Evolutionary conservation across 30 jellyfish, hydroid and myxozoan genomes (phyloP).

Genomic region (Aurelia aurita complex sp. Pacific): DNA sequence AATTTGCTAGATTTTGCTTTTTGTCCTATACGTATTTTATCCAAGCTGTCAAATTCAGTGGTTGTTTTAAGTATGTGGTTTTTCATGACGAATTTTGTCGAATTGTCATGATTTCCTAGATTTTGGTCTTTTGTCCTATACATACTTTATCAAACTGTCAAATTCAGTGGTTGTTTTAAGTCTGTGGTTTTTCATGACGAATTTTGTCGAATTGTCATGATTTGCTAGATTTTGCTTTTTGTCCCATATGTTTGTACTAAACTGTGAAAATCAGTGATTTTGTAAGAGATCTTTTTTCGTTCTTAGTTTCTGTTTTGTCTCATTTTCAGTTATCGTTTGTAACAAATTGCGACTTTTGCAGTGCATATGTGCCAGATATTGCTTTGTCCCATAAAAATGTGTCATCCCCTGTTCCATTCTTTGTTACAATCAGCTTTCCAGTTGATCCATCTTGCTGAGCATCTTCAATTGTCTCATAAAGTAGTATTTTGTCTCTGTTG

Average conservation of each 20-base stretch:
- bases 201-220: neutral
- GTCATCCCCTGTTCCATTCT: neutral
- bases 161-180: neutral
- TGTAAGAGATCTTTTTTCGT: neutral
- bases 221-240: constrained; percentile 29
- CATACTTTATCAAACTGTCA: neutral
- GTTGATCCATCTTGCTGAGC: too few relatives aligned
- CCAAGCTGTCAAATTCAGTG: neutral
- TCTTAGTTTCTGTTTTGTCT: neutral
- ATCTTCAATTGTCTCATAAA: too few relatives aligned
- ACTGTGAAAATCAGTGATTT: neutral
- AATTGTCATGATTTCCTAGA: constrained; percentile 5
- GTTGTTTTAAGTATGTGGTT: too few relatives aligned
- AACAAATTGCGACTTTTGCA: too few relatives aligned
- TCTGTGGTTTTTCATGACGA: neutral
- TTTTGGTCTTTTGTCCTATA: neutral
- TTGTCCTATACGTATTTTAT: neutral
- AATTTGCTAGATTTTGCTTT: constrained; percentile 52
- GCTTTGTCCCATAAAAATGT: neutral
- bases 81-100: too few relatives aligned
- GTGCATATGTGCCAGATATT: neutral
- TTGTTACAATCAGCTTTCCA: too few relatives aligned
- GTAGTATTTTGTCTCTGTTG: too few relatives aligned
- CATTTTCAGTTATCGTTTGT: too few relatives aligned
- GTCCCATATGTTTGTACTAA: neutral